Base-by-base conservation (phyloP, 1,140 invertebrate genomes). In the Colletes latitarsis region DNA sequence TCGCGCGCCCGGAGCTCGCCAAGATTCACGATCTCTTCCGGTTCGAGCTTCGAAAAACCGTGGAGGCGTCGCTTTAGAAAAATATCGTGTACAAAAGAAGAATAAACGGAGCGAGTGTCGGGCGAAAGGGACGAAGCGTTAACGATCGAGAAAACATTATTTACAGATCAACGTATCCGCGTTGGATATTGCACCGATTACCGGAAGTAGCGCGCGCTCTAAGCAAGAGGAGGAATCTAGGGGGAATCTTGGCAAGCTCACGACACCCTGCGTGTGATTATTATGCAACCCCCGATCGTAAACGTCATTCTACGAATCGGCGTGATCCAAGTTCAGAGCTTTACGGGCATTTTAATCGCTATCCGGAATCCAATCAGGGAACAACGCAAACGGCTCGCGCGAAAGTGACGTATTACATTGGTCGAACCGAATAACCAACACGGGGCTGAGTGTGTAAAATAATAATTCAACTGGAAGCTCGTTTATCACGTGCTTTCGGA, bases 231-330 rank as follows among this genome's bases (percentile, higher is more conserved):
- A 49, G 30, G 52, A 53, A 64, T 19, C 12, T 9, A 63, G 21
- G 30, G 49, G 43, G 67, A 73, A 82, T 80, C 76, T 87, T 82
- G 82, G 78, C 75, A 84, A 84, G 58, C 62, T 79, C 63, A n/a
- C 60, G 58, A 14, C 41, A 58, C 10, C 17, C 53, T 19, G 21
- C 41, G 19, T 19, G 19, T 52, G 14, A n/a, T 73, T 57, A 73
- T 58, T 12, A 53, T 39, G 39, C 64, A 53, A 69, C 43, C 3
- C 52, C 53, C 67, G 68, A 17, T 19, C 63, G 63, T 72, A 41
- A 30, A 49, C 60, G 14, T n/a, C 43, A 78, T 52, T 67, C 41
- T 0, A 55, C n/a, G 12, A 66, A 75, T 57, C 8, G n/a, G 0
- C n/a, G 39, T 21, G 15, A 81, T 55, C 30, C 1, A 5, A n/a